Conservation (phyloP, 2,797 vertebrate species). For the Rhinogobio ventralis region DNA sequence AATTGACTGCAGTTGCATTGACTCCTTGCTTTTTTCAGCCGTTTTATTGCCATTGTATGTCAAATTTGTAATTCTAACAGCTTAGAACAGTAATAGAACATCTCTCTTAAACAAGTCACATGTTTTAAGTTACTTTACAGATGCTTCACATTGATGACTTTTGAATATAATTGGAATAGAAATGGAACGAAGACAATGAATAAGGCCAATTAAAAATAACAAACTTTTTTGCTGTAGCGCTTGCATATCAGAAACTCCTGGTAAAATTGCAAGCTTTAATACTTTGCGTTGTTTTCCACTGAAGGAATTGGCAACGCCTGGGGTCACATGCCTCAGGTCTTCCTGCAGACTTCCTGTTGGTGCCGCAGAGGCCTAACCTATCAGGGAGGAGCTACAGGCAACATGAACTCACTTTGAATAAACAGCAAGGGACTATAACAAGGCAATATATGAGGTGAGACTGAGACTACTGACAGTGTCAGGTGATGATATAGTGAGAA, state of each 20-base stretch:
- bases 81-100: not conserved
- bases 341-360: slow-evolving; percentile 47
- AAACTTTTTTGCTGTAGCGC: not conserved
- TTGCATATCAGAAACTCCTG: slow-evolving; percentile 13
- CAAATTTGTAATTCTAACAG: not conserved
- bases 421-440: not conserved
- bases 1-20: not conserved
- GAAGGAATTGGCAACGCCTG: slow-evolving; percentile 49
- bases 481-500: slow-evolving; percentile 9
- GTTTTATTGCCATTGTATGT: not conserved
- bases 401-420: not conserved
- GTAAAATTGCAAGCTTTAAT: not conserved
- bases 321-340: slow-evolving; percentile 26
- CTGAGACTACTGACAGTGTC: not conserved
- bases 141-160: not conserved
- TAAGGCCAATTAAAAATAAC: not conserved
- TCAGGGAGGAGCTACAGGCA: not conserved
- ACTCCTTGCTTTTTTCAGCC: no score
- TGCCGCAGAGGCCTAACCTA: slow-evolving; percentile 15
- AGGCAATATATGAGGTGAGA: slow-evolving; percentile 2
- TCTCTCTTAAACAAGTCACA: not conserved
- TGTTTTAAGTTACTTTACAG: not conserved
- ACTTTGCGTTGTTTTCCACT: slow-evolving; percentile 45
- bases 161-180: not conserved
- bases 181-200: not conserved